These are phyloP conservation scores for Sinelater perroti DNA, from an alignment of 2,888 invertebrate species.

Conservation along the genomic window DNA sequence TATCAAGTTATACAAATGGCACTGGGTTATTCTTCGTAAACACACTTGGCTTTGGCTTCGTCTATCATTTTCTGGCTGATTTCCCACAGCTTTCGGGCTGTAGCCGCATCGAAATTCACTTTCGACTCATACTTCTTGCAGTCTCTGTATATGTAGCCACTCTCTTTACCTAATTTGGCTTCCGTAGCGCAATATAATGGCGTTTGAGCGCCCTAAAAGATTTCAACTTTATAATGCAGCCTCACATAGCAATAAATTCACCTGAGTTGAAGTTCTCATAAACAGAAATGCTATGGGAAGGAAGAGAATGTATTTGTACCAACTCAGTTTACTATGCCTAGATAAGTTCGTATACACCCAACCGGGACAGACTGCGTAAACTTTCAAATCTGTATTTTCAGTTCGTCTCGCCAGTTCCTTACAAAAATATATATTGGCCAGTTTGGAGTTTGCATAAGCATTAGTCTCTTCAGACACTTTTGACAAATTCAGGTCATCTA, in stretches of 20 bases:
- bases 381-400: constrained; percentile 67
- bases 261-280: constrained; percentile 78
- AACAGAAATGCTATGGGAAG: constrained; percentile 75
- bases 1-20: neutral
- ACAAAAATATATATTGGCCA: constrained; percentile 79
- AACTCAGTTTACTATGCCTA: constrained; percentile 69
- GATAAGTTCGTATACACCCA: constrained; percentile 82
- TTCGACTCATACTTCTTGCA: constrained; percentile 72
- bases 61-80: constrained; percentile 43
- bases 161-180: constrained; percentile 65
- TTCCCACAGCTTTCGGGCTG: constrained; percentile 75
- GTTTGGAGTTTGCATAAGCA: constrained; percentile 79
- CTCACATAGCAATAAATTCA: constrained; percentile 49
- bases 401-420: constrained; percentile 69
- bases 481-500: constrained; percentile 72
- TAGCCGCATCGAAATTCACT: constrained; percentile 68
- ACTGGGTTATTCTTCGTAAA: neutral
- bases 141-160: constrained; percentile 80
- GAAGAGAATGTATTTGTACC: constrained; percentile 78
- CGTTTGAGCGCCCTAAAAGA: constrained; percentile 79
- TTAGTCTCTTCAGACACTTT: constrained; percentile 63
- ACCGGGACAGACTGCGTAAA: constrained; percentile 79
- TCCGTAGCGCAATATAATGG: constrained; percentile 81
- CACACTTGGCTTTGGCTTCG: neutral
- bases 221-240: constrained; percentile 3